Percentiles rank a stretch among this genome's conserved stretches.
phyloP scores from a whole-genome alignment of 2,113 vertebrate genomes.

The Labeo catla region DNA sequence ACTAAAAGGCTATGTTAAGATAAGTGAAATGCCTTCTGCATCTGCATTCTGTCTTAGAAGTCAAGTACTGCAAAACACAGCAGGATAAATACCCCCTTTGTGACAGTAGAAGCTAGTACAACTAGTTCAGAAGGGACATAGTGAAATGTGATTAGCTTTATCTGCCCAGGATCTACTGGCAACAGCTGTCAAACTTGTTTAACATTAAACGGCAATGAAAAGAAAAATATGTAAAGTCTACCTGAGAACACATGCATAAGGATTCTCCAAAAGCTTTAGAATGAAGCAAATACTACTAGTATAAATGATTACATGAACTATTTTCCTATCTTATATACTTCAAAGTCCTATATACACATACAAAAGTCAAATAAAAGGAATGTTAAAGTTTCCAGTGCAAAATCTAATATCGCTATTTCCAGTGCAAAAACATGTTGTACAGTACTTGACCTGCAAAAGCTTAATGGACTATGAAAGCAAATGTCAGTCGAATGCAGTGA shows the following conservation, averaged over 20 bases:
- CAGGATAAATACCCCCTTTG: not conserved
- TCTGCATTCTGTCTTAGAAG: not conserved
- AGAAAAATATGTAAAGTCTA: slow-evolving; percentile 9
- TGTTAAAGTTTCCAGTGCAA: slow-evolving; percentile 44
- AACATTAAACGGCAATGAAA: slow-evolving; percentile 25
- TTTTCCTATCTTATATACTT: slow-evolving; percentile 7
- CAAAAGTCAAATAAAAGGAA: slow-evolving; percentile 27
- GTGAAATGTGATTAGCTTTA: slow-evolving; percentile 10
- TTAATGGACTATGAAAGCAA: slow-evolving; percentile 24
- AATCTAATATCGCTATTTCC: slow-evolving; percentile 20
- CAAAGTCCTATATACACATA: slow-evolving; percentile 2
- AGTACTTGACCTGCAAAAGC: slow-evolving; percentile 27
- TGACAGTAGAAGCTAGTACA: not conserved
- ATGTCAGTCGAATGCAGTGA: slow-evolving; percentile 9
- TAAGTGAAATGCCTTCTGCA: not conserved
- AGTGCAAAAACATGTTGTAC: slow-evolving; percentile 28
- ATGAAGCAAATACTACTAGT: not conserved
- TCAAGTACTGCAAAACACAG: not conserved
- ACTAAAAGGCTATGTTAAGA: not conserved
- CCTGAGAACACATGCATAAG: slow-evolving; percentile 48
- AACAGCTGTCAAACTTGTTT: slow-evolving; percentile 28
- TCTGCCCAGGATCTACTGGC: not conserved
- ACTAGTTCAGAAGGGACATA: slow-evolving; percentile 15
- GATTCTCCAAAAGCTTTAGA: not conserved
- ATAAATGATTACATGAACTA: not conserved